Conservation (phyloP, 2,797 vertebrate genomes). For the Limosa lapponica region DNA sequence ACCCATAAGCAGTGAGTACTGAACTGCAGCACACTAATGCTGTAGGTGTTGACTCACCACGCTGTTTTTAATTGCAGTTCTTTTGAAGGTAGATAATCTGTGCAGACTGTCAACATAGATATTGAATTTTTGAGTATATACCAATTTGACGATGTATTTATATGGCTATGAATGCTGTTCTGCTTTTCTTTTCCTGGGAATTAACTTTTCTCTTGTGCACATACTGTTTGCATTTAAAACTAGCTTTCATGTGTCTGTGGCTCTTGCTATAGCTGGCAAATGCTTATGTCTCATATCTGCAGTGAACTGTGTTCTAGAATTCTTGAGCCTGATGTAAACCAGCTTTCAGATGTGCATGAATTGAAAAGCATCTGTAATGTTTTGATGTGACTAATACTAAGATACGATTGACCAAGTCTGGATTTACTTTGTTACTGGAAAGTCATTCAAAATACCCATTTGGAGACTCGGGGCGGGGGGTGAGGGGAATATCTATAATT, state of each 20-base stretch:
- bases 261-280: slow-evolving; percentile 20
- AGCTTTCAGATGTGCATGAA: slow-evolving; percentile 17
- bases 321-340: slow-evolving; percentile 22
- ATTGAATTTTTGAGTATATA: neutral
- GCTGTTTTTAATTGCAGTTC: slow-evolving; percentile 38
- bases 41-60: slow-evolving; percentile 45
- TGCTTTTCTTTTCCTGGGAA: slow-evolving; percentile 16
- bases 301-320: neutral
- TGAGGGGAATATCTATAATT: neutral
- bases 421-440: neutral
- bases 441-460: neutral
- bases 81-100: slow-evolving; percentile 27
- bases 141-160: neutral
- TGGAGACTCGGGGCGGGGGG: neutral
- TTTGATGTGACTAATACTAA: neutral
- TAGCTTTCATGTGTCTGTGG: neutral
- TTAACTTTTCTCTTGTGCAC: neutral
- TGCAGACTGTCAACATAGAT: neutral
- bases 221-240: slow-evolving; percentile 22
- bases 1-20: slow-evolving; percentile 49
- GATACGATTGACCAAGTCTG: neutral
- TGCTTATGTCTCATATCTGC: neutral
- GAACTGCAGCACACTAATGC: slow-evolving; percentile 35
- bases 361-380: slow-evolving; percentile 23
- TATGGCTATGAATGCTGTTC: slow-evolving; percentile 3